Evolutionary conservation across 2,797 vertebrate genomes (phyloP), one percentile per base, ranked within the genome.

Genomic region (Epinephelus awoara): DNA sequence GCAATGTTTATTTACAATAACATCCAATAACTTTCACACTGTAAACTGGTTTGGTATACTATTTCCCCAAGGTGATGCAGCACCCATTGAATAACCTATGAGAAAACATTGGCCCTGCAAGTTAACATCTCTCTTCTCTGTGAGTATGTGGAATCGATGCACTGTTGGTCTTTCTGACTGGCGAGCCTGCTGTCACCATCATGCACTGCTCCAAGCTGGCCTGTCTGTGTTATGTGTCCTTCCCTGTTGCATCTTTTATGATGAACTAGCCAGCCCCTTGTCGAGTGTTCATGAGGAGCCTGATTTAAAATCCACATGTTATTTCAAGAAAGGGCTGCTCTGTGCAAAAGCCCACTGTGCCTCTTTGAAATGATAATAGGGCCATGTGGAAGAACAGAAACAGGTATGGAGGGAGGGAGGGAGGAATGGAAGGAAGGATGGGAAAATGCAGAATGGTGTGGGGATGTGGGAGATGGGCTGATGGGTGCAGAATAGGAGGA

Each of bases 321-420:
- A 87, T 91, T 89, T 89, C 77, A 79, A 82, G 76, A 86, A 80
- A 85, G 73, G 67, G 62, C 77, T 74, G 58, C 27, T 75, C 75
- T 61, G 49, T 50, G 73, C 62, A 81, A 49, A 66, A 73, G 73
- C 86, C 82, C 71, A 58, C 84, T 77, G 83, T 82, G 78, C 74
- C 64, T 44, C 89, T 94, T 94, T 95, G 93, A 95, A 94, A 95
- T 95, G 90, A 87, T 94, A 95, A 95, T 94, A 29, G 27, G 63
- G 51, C 81, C 89, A 89, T 85, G 88, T 90, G 86, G 90, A 90
- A 91, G 83, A 82, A 79, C 90, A 89, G 80, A 88, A 89, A 90
- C 86, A 85, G 82, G 85, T 86, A 83, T 73, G 63, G 67, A 51
- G 62, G 81, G 71, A 59, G 25, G 66, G 21, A 34, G 34, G 34